A percentile compares a stretch with the other conserved stretches of the same genome.
Conservation (phyloP, 2,888 invertebrate species). For the Stenodera caucasica region DNA sequence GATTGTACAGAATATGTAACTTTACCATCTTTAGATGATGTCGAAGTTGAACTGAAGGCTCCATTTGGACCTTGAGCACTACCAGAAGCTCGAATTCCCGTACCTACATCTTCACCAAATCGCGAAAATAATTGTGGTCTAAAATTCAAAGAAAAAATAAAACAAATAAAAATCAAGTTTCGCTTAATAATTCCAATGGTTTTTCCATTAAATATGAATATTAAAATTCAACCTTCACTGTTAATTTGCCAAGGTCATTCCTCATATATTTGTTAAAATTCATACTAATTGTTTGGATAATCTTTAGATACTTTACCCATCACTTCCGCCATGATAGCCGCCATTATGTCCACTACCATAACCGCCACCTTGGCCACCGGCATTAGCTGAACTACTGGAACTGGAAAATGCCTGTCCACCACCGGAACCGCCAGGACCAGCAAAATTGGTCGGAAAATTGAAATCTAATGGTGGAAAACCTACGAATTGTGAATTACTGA, state of each 20-base stretch:
- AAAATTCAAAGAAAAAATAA: constrained; percentile 26
- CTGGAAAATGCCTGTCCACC: constrained; percentile 54
- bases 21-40: constrained; percentile 57
- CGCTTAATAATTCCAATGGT: neutral
- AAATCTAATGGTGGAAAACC: constrained; percentile 44
- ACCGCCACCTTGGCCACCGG: constrained; percentile 14
- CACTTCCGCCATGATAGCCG: constrained; percentile 20
- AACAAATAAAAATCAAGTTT: neutral
- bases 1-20: constrained; percentile 58
- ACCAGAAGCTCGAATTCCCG: constrained; percentile 52
- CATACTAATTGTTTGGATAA: neutral
- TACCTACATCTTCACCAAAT: constrained; percentile 52
- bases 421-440: constrained; percentile 19
- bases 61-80: constrained; percentile 55
- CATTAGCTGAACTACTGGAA: constrained; percentile 26
- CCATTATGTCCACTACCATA: constrained; percentile 11
- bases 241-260: neutral
- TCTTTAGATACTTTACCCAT: constrained; percentile 12
- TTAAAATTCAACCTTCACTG: neutral
- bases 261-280: neutral
- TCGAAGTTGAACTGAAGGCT: constrained; percentile 57
- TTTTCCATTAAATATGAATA: neutral
- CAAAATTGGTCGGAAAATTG: constrained; percentile 57
- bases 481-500: neutral
- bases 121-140: constrained; percentile 53